A percentile compares a stretch with the other conserved stretches of the same genome.
Evolutionary conservation across 1,140 invertebrate species (phyloP).

Genomic region (honey bee (Apis mellifera)): DNA sequence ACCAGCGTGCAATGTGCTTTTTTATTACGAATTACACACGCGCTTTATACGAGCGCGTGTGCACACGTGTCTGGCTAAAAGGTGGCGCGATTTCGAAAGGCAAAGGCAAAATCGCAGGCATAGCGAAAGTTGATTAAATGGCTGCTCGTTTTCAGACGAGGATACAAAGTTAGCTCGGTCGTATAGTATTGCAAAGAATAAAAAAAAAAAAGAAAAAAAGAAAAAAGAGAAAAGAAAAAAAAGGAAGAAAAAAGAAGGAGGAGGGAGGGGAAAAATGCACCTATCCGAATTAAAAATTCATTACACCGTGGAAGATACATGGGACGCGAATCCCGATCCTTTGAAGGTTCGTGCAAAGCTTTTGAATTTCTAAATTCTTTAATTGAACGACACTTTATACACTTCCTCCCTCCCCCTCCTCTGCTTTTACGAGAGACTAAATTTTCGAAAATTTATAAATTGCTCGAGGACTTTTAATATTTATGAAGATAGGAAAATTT

Average conservation of each 20-base stretch:
- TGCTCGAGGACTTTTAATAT: not conserved
- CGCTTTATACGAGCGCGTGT: not conserved
- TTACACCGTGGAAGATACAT: not conserved
- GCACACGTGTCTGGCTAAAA: not conserved
- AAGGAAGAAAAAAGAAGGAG: not conserved
- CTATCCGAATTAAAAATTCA: constrained; percentile 13
- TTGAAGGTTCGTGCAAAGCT: not conserved
- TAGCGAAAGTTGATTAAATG: constrained; percentile 29
- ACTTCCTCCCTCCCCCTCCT: too few relatives aligned
- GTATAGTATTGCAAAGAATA: not conserved
- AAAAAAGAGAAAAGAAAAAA: not conserved
- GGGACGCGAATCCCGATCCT: not conserved
- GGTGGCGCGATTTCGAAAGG: not conserved
- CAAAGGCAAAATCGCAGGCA: constrained; percentile 8
- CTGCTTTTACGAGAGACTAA: not conserved
- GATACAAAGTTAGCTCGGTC: not conserved
- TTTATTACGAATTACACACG: constrained; percentile 1
- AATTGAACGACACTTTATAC: not conserved
- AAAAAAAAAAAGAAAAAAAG: not conserved
- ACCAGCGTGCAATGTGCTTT: not conserved
- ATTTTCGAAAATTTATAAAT: not conserved
- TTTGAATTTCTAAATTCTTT: not conserved
- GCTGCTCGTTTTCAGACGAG: not conserved
- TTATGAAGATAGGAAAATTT: not conserved
- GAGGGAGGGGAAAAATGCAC: not conserved